phyloP scores from a whole-genome alignment of 2,888 invertebrate species.

The Sericinus montela region DNA sequence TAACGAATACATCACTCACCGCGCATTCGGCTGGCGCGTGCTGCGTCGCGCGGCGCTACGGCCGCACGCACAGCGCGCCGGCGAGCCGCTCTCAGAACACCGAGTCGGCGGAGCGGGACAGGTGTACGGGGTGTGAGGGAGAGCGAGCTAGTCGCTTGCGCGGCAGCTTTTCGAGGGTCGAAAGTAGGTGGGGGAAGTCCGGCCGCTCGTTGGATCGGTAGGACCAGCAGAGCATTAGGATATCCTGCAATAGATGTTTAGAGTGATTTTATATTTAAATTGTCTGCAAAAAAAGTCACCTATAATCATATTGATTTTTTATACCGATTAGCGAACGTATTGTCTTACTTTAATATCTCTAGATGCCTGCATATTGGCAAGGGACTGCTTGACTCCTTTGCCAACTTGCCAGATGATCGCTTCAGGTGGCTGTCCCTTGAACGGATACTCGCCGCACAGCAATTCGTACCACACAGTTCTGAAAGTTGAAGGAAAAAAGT shows the following conservation, averaged over 20 bases:
- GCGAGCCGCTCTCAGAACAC: constrained; percentile 82
- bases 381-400: constrained; percentile 96
- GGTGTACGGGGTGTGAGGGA: constrained; percentile 98
- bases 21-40: neutral
- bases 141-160: constrained; percentile 97
- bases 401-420: constrained; percentile 99
- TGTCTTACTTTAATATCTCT: constrained; percentile 96
- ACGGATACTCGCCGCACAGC: constrained; percentile 97
- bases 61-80: constrained; percentile 30
- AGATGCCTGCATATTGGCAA: constrained; percentile 95
- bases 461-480: constrained; percentile 99
- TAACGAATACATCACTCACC: too few species aligned
- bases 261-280: too few species aligned
- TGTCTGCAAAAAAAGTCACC: too few species aligned
- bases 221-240: constrained; percentile 98
- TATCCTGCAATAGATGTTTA: constrained; percentile 82
- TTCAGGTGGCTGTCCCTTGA: constrained; percentile 95
- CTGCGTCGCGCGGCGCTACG: constrained; percentile 15
- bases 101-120: constrained; percentile 97
- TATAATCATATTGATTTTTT: too few species aligned
- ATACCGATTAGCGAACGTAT: too few species aligned
- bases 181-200: constrained; percentile 92
- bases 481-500: constrained; percentile 17
- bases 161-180: constrained; percentile 93
- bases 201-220: constrained; percentile 91